Evolutionary conservation across 2,797 vertebrate species (phyloP), one percentile per base, ranked within the genome.

Genomic region (Emys orbicularis): DNA sequence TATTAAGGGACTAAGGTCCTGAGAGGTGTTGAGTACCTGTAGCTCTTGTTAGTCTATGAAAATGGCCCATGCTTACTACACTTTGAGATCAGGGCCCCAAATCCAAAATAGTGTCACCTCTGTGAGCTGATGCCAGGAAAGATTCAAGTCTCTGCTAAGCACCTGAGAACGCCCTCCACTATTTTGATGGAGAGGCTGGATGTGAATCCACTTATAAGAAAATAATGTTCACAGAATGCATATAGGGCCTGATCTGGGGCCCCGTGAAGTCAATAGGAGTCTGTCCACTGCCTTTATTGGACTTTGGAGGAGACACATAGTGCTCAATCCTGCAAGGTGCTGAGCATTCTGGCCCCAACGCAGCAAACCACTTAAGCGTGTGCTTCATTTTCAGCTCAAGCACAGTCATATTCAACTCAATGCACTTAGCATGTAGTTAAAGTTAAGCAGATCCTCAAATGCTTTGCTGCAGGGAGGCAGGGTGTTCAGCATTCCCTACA

Each of bases 371-470:
- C 7, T 23, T 0, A 7, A n/a, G 49, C 0, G 2, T 9, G 27
- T 77, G 50, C 41, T 87, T 34, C 50, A 31, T 74, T 19, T 49
- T 49, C 1, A 0, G 0, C 4, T 79, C 52, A 89, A 81, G 90
- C 83, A 23, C 61, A 72, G 18, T 82, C 50, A 2, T 1, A 1
- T 0, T 0, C 0, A 1, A 31, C 87, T 90, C 54, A 31, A 6
- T 16, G 23, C 41, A 19, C 44, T 83, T 61, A 87, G 54, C 4
- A 2, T 3, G 1, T 83, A 29, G 25, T 29, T 57, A 57, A 57
- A 31, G 57, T 31, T 29, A 59, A 59, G 57, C 57, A 31, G 27
- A 31, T 13, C 13, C 12, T 94, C 5, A 29, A 52, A 61, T 65
- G 65, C 65, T 77, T 72, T 16, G 54, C 53, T 25, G 6, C 79